Evolutionary conservation across 2,797 vertebrate genomes (phyloP).

Genomic region (Rhabdomys pumilio): DNA sequence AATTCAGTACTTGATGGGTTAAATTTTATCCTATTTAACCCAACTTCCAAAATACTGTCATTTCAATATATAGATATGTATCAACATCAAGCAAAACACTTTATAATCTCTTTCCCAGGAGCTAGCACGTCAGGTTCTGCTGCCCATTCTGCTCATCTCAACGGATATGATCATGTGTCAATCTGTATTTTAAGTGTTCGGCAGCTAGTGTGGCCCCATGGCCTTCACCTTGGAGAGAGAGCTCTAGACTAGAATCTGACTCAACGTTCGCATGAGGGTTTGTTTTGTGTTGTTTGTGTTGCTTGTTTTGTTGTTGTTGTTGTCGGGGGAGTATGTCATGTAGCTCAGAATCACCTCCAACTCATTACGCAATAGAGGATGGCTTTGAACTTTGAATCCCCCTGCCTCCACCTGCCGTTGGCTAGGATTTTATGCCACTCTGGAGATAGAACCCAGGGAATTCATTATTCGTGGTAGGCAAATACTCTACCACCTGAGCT

Average conservation of each 20-base stretch:
- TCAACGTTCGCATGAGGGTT: background rate
- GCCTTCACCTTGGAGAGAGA: background rate
- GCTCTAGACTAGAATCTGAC: background rate
- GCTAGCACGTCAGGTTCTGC: background rate
- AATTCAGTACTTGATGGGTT: background rate
- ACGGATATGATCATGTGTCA: background rate
- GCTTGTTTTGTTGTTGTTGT: background rate
- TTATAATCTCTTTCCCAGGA: background rate
- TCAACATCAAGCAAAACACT: background rate
- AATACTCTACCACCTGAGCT: background rate
- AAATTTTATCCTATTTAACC: background rate
- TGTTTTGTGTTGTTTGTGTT: background rate
- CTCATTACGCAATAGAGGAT: background rate
- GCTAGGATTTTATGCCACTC: background rate
- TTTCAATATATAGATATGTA: background rate
- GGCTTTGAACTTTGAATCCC: background rate
- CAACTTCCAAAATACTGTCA: background rate
- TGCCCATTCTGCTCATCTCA: background rate
- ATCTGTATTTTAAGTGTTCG: background rate
- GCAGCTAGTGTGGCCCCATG: background rate
- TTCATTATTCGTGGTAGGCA: background rate
- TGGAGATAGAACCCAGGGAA: background rate
- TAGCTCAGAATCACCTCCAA: background rate
- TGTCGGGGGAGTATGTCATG: background rate
- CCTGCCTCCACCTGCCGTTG: background rate